Evolutionary conservation across 2,888 invertebrate genomes (phyloP), one percentile per base, ranked within the genome.

Genomic region (Platycheirus albimanus): DNA sequence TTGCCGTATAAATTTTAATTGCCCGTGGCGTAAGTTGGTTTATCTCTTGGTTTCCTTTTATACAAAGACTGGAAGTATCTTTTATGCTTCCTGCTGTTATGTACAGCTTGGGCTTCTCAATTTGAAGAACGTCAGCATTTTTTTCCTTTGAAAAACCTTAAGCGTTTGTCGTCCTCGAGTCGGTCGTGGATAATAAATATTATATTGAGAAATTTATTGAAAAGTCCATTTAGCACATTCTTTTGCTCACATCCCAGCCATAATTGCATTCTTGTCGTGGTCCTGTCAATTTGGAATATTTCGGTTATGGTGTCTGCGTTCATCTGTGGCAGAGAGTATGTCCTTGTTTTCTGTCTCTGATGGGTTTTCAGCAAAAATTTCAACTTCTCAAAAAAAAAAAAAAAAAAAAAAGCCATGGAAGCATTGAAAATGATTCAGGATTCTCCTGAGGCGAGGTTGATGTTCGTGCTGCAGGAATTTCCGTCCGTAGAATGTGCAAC

Each of bases 1-100:
- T 69, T 41, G 33, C 52, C 61, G 38, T 69, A 75, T 79, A 74
- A 74, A 79, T 41, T 69, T 54, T 69, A 69, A 79, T 79, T 63
- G 61, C 63, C 17, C 19, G 28, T 19, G 30, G 72, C 8, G 15
- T 38, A n/a, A 41, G 41, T 41, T 36, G n/a, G 43, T 36, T 69
- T 52, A 52, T 47, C 36, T 2, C 33, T 24, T 54, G 17, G 15
- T 15, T 45, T 43, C 11, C n/a, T n/a, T n/a, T n/a, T n/a, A n/a
- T 10, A 24, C n/a, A 15, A 41, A 33, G 20, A 43, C 28, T 2
- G 28, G 61, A 41, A 28, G 6, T 41, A 19, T 47, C 36, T 45
- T 66, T 20, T 36, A 43, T 38, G 30, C 7, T 33, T 54, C 3
- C 13, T 15, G 13, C 20, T 13, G 10, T 24, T 38, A 51, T 30